Conservation (phyloP, 2,113 vertebrate species). For the Microcebus jonahi region DNA sequence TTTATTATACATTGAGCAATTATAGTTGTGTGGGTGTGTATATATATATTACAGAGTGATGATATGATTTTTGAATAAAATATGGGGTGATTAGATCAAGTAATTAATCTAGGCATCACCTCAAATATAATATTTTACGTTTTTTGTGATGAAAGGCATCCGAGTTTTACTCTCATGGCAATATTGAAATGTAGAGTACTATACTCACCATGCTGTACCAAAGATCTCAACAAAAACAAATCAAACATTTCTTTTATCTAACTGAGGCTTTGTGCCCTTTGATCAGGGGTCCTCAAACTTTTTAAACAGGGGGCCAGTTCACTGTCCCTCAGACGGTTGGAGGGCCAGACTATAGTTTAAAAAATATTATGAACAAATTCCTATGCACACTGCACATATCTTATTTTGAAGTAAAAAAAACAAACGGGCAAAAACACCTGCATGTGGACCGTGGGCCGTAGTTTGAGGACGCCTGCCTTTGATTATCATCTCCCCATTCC, state of each 20-base stretch:
- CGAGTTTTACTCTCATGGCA: neutral
- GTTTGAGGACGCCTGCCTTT: neutral
- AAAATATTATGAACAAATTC: too few species aligned
- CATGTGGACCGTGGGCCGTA: too few species aligned
- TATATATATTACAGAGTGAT: neutral
- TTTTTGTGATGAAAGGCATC: neutral
- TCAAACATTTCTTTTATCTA: neutral
- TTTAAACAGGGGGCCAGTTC: too few species aligned
- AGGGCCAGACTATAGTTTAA: too few species aligned
- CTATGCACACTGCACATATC: too few species aligned
- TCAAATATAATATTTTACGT: neutral
- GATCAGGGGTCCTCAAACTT: too few species aligned
- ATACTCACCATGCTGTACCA: neutral
- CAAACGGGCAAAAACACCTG: too few species aligned
- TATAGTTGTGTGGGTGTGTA: neutral
- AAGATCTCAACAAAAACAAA: neutral
- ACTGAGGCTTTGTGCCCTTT: neutral
- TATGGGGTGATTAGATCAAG: neutral
- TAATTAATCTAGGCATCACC: neutral
- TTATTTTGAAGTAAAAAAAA: too few species aligned
- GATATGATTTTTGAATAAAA: neutral
- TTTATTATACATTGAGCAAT: neutral
- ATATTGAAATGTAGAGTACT: neutral
- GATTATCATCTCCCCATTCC: neutral
- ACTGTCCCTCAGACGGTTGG: too few species aligned